These are phyloP conservation scores for Steatocranus sp. DNA, from an alignment of 2,797 vertebrate genomes.

Conservation along the genomic window DNA sequence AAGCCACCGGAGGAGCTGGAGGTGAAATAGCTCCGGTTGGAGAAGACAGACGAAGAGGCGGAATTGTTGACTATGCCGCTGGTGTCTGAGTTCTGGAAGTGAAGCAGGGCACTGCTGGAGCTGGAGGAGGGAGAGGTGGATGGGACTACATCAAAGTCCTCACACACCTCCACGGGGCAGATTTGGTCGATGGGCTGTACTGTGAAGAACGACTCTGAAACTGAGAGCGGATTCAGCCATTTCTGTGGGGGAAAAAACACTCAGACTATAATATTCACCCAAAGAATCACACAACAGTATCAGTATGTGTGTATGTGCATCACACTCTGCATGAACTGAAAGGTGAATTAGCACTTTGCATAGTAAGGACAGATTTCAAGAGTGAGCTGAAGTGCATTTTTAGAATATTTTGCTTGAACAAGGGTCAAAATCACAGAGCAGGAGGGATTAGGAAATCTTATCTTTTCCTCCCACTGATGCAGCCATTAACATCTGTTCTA, in stretches of 20 bases:
- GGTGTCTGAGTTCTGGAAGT: neutral
- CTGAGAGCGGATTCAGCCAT: slow-evolving; percentile 62
- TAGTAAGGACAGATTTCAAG: neutral
- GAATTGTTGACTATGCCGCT: neutral
- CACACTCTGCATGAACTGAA: neutral
- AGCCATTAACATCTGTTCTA: neutral
- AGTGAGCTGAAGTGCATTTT: neutral
- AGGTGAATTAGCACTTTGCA: neutral
- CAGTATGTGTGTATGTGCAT: neutral
- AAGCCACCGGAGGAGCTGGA: slow-evolving; percentile 30
- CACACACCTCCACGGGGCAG: slow-evolving; percentile 59
- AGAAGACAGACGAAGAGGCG: slow-evolving; percentile 64
- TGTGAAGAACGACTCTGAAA: slow-evolving; percentile 18
- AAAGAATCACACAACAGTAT: neutral
- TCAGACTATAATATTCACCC: neutral
- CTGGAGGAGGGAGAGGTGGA: neutral
- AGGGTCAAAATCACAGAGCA: neutral
- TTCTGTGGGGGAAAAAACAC: slow-evolving; percentile 34
- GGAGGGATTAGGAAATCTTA: neutral
- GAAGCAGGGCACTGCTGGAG: slow-evolving; percentile 6
- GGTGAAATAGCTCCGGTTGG: slow-evolving; percentile 72
- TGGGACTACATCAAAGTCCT: neutral
- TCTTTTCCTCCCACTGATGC: neutral
- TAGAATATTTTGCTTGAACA: neutral
- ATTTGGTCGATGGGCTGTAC: slow-evolving; percentile 40